Base-by-base conservation (phyloP, 2,888 invertebrate genomes). In the Papilio demoleus region DNA sequence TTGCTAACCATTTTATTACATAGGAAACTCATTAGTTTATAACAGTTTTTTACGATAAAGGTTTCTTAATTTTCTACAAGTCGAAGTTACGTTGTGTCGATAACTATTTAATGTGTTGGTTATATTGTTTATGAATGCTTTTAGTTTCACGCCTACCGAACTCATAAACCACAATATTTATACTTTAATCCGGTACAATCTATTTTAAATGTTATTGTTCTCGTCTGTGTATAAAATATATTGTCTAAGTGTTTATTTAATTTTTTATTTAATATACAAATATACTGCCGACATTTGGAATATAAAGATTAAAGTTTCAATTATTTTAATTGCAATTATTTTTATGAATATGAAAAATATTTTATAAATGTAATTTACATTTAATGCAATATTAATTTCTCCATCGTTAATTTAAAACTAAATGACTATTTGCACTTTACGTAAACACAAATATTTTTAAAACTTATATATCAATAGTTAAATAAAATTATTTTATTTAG, bases 81-180 rank as follows among this genome's bases (percentile, higher is more conserved):
- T 8, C n/a, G n/a, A n/a, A 5, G 17, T 3, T 17, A 8, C 3
- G 9, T 56, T 17, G 27, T 56, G 53, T 56, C 31, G 53, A 31
- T 56, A 31, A 19, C 5, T 31, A 17, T 31, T 31, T 53, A 53
- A 56, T 56, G 14, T n/a, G 8, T 17, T 31, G 17, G 31, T 17
- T 17, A 61, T 27, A 62, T 19, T 53, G 61, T 67, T 61, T 53
- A 67, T 61, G 42, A 50, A 22, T 36, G 19, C 6, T 66, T 61
- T n/a, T 27, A 4, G 19, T 56, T 42, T 60, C n/a, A 62, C 56
- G 34, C 34, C 8, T 34, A 34, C 62, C 53, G 42, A 56, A 67
- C 60, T 17, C 38, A 36, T 60, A 47, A 59, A 50, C 61, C 60
- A 50, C 38, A 27, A 50, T 67, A 50, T 67, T 67, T 60, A 38